Evolutionary conservation across 1,140 invertebrate genomes (phyloP).

Genomic region (Bombus huntii): DNA sequence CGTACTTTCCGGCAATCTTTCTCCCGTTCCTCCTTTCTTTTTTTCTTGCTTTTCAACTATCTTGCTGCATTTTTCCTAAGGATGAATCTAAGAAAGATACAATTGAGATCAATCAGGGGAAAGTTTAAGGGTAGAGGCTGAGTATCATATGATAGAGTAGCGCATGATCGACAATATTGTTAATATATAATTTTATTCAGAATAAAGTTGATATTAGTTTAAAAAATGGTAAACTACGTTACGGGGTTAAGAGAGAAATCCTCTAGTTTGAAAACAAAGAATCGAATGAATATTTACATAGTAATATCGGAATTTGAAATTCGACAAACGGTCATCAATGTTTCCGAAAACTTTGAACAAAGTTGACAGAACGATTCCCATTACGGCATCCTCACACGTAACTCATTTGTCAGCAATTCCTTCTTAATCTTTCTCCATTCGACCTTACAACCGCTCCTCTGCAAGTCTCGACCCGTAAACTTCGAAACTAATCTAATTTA

Average conservation of each 20-base stretch:
- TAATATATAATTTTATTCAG: background rate
- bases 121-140: no score
- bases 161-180: background rate
- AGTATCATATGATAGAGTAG: no score
- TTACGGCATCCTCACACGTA: slow-evolving; percentile 51
- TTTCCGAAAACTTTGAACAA: background rate
- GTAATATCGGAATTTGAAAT: background rate
- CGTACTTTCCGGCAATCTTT: background rate
- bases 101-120: no score
- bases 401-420: slow-evolving; percentile 53
- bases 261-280: background rate
- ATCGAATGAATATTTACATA: background rate
- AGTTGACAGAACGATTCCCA: slow-evolving; percentile 28
- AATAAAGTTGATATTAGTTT: background rate
- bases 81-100: background rate
- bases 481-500: slow-evolving; percentile 62
- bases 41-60: no score
- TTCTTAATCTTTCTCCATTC: slow-evolving; percentile 54
- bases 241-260: background rate
- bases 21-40: no score
- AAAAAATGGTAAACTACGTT: no score
- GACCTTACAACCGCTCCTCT: slow-evolving; percentile 42
- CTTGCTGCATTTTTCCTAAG: background rate
- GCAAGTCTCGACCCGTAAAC: slow-evolving; percentile 38
- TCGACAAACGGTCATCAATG: background rate